phyloP scores from a whole-genome alignment of 2,113 vertebrate species.

The Leucopsar rothschildi region DNA sequence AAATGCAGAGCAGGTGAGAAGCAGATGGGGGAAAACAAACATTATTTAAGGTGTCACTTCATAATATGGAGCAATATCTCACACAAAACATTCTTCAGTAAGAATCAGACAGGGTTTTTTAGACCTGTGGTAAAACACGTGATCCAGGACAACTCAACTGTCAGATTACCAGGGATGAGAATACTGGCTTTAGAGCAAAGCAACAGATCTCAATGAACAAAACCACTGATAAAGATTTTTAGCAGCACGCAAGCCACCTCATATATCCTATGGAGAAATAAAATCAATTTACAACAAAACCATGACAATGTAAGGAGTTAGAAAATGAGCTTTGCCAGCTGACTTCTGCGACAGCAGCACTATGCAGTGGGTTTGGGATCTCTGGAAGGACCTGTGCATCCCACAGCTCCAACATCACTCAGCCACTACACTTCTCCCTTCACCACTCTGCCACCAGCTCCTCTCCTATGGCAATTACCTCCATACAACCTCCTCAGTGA shows the following conservation, averaged over 20 bases:
- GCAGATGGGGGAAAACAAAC: not conserved
- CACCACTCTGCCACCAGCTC: not conserved
- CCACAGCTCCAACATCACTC: not conserved
- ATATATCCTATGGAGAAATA: fast-evolving
- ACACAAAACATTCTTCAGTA: not conserved
- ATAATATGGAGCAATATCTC: not conserved
- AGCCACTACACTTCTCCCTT: not conserved
- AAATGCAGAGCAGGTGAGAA: not conserved
- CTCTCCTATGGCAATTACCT: not conserved
- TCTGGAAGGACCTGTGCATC: not conserved
- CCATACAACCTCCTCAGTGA: fast-evolving
- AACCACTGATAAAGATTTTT: not conserved
- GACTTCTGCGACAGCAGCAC: not conserved
- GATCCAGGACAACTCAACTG: not conserved
- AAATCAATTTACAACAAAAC: not conserved
- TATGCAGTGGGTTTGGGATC: not conserved
- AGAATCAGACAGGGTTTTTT: not conserved
- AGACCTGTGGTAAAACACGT: not conserved
- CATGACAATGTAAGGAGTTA: not conserved
- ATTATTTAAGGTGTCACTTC: not conserved
- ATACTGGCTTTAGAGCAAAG: not conserved
- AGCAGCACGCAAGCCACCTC: not conserved
- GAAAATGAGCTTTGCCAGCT: not conserved
- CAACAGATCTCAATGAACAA: not conserved
- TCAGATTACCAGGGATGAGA: not conserved